A percentile compares a stretch with the other conserved stretches of the same genome.
Evolutionary conservation across 2,888 invertebrate species (phyloP).

Genomic region (Drosophila emarginata): DNA sequence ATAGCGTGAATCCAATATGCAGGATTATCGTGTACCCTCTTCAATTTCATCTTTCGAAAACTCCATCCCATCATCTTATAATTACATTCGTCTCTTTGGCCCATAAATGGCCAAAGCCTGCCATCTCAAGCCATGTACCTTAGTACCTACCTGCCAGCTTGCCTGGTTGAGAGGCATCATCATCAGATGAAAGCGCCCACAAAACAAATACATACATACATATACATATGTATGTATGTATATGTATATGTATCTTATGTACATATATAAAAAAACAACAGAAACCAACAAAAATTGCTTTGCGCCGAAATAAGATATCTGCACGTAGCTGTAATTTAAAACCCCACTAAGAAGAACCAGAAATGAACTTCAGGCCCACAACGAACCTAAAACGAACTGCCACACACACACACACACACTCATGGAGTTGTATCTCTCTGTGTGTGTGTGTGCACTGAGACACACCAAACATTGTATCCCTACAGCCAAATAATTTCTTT

Average conservation of each 20-base stretch:
- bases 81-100: slow-evolving; percentile 48
- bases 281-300: slow-evolving; percentile 31
- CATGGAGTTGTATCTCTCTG: slow-evolving; percentile 9
- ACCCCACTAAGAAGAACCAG: slow-evolving; percentile 49
- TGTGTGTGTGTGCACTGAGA: not conserved
- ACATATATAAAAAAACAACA: not conserved
- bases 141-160: not conserved
- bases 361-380: slow-evolving; percentile 43
- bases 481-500: slow-evolving; percentile 53
- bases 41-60: slow-evolving; percentile 7
- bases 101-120: slow-evolving; percentile 44
- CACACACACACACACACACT: slow-evolving; percentile 28
- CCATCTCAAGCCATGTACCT: too few relatives aligned
- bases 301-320: slow-evolving; percentile 73
- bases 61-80: slow-evolving; percentile 18
- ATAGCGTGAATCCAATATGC: slow-evolving; percentile 2
- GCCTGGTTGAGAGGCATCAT: not conserved
- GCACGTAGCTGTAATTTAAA: slow-evolving; percentile 76
- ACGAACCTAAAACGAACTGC: slow-evolving; percentile 11
- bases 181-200: slow-evolving; percentile 11
- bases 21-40: slow-evolving; percentile 8
- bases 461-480: slow-evolving; percentile 13
- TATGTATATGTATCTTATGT: too few relatives aligned
- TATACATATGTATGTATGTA: too few relatives aligned
- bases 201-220: slow-evolving; percentile 6